Base-by-base conservation (phyloP, 2,113 vertebrate genomes). In the Loxodonta africana region DNA sequence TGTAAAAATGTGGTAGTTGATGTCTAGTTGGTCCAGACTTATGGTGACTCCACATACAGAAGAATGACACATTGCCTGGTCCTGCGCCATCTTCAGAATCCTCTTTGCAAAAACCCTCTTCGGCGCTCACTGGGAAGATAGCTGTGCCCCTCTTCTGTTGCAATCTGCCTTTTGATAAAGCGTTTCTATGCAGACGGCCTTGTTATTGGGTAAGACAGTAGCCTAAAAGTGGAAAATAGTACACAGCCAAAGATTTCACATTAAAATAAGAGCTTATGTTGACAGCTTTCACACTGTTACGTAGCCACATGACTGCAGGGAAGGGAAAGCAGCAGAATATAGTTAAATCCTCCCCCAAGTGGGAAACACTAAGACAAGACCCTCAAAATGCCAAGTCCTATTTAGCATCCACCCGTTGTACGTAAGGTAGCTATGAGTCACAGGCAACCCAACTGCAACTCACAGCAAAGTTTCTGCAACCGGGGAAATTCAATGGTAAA, bases 261-360 rank as follows among this genome's bases (percentile, higher is more conserved):
- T 0, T 1, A 33, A 23, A 10, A 10, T 4, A 15, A 21, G 28
- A 46, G 57, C 46, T 10, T 28, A 11, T 2, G 0, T 0, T 2
- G 18, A 10, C 63, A 1, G 25, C 73, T 30, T 18, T 18, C 5
- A 0, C 0, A 0, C 26, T 1, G 63, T 1, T 9, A 10, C 0
- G 51, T 15, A 7, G 33, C 21, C 30, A 5, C 1, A 0, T 4
- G 44, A 1, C 51, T 15, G 0, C 0, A 9, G 11, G 37, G 37
- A 25, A 23, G 30, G n/a, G 8, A 10, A 44, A 23, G 11, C 6
- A 0, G 3, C 3, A 30, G 1, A 4, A 0, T 2, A 5, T 8
- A 37, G 65, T 0, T 11, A 21, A 57, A 57, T 57, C 53, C 65
- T 23, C 67, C 60, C 25, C 15, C 12, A 57, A 30, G 8, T 48